These are phyloP conservation scores for Macropis europaea DNA, from an alignment of 2,888 invertebrate species.

Conservation along the genomic window DNA sequence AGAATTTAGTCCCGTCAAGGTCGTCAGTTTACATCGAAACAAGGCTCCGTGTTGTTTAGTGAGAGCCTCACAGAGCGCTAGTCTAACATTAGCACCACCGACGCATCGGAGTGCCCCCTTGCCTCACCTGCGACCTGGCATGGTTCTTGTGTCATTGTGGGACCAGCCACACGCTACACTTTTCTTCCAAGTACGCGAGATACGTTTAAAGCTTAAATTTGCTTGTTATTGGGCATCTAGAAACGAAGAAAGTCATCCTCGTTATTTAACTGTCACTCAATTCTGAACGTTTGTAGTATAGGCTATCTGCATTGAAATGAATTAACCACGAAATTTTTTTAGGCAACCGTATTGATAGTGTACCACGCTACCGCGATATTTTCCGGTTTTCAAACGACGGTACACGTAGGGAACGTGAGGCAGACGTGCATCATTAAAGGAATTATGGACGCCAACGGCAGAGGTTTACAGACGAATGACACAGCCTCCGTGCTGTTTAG, in stretches of 20 bases:
- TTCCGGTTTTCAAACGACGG: conserved; percentile 93
- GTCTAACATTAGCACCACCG: conserved; percentile 86
- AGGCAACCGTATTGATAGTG: conserved; percentile 94
- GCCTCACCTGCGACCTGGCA: conserved; percentile 88
- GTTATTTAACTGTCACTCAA: no score
- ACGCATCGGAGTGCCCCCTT: conserved; percentile 78
- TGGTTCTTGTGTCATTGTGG: conserved; percentile 87
- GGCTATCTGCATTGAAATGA: no score
- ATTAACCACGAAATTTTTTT: conserved; percentile 77
- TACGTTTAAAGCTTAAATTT: neutral
- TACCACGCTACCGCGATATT: conserved; percentile 92
- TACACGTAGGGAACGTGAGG: conserved; percentile 96
- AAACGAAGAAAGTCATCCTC: no score
- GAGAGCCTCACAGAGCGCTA: conserved; percentile 94
- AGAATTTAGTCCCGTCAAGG: conserved; percentile 87
- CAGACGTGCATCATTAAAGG: conserved; percentile 96
- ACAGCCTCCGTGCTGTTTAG: conserved; percentile 93
- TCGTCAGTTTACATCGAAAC: conserved; percentile 95
- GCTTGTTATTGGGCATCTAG: no score
- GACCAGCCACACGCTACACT: conserved; percentile 81
- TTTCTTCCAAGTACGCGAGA: conserved; percentile 81
- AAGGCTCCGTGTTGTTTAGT: conserved; percentile 94
- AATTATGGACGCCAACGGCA: conserved; percentile 84
- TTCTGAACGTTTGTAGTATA: no score
- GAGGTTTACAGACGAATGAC: conserved; percentile 90